These are phyloP conservation scores for Enteromius paludinosus DNA, from an alignment of 2,797 vertebrate genomes.

Conservation along the genomic window DNA sequence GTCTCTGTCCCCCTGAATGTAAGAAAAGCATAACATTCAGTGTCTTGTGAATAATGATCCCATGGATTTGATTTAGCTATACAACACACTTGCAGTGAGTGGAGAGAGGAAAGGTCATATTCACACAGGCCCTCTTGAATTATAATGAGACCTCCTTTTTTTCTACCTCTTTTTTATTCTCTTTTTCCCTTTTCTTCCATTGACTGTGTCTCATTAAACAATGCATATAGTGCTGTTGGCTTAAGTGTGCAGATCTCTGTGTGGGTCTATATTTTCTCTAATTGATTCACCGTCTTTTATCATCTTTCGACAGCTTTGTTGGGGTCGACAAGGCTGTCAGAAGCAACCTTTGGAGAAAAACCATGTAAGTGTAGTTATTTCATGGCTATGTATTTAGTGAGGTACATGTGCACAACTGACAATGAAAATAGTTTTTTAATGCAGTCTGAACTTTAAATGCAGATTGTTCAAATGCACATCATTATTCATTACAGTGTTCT, in stretches of 20 bases:
- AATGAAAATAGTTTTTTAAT: not conserved
- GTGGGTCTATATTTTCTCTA: slow-evolving; percentile 37
- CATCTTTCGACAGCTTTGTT: slow-evolving; percentile 31
- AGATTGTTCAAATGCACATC: not conserved
- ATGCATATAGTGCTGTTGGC: not conserved
- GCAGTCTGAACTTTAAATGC: not conserved
- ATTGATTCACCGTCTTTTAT: slow-evolving; percentile 46
- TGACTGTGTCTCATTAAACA: slow-evolving; percentile 44
- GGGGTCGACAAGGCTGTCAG: not conserved
- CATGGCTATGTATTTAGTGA: not conserved
- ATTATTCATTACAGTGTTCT: not conserved
- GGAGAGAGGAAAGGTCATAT: slow-evolving; percentile 60
- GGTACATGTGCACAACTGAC: not conserved
- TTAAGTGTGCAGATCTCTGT: slow-evolving; percentile 6
- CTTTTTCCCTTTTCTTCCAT: not conserved
- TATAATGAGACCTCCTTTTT: slow-evolving; percentile 55
- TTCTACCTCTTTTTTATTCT: slow-evolving; percentile 19
- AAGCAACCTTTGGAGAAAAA: slow-evolving; percentile 16
- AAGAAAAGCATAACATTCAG: slow-evolving; percentile 28
- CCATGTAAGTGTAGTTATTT: not conserved
- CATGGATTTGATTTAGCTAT: slow-evolving; percentile 57
- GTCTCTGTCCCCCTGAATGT: slow-evolving; percentile 24
- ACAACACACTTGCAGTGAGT: slow-evolving; percentile 49
- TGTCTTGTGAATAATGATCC: slow-evolving; percentile 58
- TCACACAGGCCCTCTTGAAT: slow-evolving; percentile 53